A percentile compares a stretch with the other conserved stretches of the same genome.
Conservation (phyloP, 1,140 invertebrate genomes). For the Zaprionus capensis region DNA sequence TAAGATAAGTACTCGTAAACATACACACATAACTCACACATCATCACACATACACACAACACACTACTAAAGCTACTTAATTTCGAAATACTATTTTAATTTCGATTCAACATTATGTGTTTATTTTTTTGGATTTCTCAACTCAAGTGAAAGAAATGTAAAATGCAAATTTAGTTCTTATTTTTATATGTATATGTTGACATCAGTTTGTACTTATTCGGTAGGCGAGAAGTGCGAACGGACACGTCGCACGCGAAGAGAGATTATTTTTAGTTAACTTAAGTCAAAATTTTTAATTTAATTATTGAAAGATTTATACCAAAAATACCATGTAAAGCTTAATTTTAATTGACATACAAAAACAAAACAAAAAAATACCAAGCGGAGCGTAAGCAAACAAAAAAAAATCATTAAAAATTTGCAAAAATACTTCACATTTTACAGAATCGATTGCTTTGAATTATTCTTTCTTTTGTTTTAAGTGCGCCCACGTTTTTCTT, state of each 20-base stretch:
- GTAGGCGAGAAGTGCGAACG: conserved; percentile 22
- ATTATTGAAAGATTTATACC: conserved; percentile 81
- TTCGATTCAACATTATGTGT: conserved; percentile 28
- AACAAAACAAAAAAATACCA: conserved; percentile 58
- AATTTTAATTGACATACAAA: conserved; percentile 70
- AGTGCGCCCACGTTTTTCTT: conserved; percentile 23
- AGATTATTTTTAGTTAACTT: conserved; percentile 73
- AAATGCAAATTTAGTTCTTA: conserved; percentile 64
- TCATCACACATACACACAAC: conserved; percentile 22
- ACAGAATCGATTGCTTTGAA: conserved; percentile 62
- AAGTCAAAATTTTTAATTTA: conserved; percentile 78
- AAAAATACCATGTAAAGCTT: conserved; percentile 82
- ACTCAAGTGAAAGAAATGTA: conserved; percentile 52
- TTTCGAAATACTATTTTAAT: conserved; percentile 74
- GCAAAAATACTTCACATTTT: conserved; percentile 76
- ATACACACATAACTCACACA: conserved; percentile 35
- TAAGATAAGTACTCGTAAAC: conserved; percentile 35
- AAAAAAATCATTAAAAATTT: conserved; percentile 75
- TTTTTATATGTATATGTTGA: conserved; percentile 65
- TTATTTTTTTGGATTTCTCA: conserved; percentile 35
- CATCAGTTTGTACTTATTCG: conserved; percentile 66
- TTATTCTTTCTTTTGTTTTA: conserved; percentile 42
- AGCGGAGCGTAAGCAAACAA: conserved; percentile 68
- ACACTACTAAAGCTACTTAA: conserved; percentile 52
- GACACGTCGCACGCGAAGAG: conserved; percentile 24